Evolutionary conservation across 2,113 vertebrate species (phyloP), one percentile per base, ranked within the genome.

Genomic region (Psephotus haematonotus): DNA sequence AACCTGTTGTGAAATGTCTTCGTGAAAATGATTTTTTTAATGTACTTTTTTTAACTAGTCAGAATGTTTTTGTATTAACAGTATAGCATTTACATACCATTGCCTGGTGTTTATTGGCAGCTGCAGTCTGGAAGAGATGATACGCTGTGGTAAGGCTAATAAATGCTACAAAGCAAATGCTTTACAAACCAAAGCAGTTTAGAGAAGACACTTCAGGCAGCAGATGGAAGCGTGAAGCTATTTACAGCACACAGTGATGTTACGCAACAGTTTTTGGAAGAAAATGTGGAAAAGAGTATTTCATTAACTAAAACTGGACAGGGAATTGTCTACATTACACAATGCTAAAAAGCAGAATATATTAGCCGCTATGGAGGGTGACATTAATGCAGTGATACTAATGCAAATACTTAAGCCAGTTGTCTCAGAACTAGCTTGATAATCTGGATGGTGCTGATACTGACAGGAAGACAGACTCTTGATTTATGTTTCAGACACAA

Each of bases 211-310:
- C 4, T 88, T 68, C 11, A 65, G 41, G 70, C 55, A 80, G 67
- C 85, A 93, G 44, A 83, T 90, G 67, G 88, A 95, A 88, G 57
- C 86, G 63, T n/a, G 75, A 79, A 83, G 72, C 76, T 88, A 77
- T 93, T 95, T 96, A 86, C 62, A 77, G 82, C 67, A 82, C 82
- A 90, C 52, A 82, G 57, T 82, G 46, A 69, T 74, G 49, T 90
- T 94, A 39, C 80, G 63, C 86, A 93, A 92, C 44, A 62, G 16
- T 72, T 90, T 95, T 94, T 85, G 60, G 91, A 88, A 88, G 65
- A 52, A 95, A 92, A 90, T 65, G 18, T 90, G 82, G 79, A 86
- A 92, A 79, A 81, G 82, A 79, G 19, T 93, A 47, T 90, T 94
- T 87, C 65, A 77, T 83, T 93, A 86, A 86, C 49, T 57, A 86